phyloP scores from a whole-genome alignment of 2,888 invertebrate species.

The Caenorhabditis uteleia region DNA sequence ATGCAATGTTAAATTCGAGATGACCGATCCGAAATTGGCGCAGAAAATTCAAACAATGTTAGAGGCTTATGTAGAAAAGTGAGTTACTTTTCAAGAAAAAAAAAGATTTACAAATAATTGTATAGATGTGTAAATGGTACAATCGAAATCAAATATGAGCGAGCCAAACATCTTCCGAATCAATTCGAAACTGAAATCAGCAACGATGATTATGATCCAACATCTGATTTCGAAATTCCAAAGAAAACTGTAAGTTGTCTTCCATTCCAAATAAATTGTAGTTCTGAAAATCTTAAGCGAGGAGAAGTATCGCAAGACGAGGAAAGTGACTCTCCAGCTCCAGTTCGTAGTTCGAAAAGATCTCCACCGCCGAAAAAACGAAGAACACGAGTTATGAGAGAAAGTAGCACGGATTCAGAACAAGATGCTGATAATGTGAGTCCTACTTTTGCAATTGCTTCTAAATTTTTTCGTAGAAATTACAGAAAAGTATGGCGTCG shows the following conservation, averaged over 20 bases:
- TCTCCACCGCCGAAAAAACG: no score
- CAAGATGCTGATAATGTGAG: slow-evolving; percentile 1
- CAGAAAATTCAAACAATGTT: slow-evolving; percentile 20
- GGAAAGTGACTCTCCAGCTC: neutral
- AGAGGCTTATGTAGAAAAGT: slow-evolving; percentile 28
- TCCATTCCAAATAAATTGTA: slow-evolving; percentile 10
- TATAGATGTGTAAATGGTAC: slow-evolving; percentile 19
- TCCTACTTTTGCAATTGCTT: neutral
- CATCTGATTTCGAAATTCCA: neutral
- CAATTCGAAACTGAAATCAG: slow-evolving; percentile 18
- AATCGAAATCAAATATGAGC: slow-evolving; percentile 21
- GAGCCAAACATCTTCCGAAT: slow-evolving; percentile 8
- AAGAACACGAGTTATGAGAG: no score
- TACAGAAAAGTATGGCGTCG: neutral
- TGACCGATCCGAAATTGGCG: slow-evolving; percentile 16
- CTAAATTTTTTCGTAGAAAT: neutral
- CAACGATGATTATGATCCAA: slow-evolving; percentile 22
- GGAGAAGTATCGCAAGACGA: neutral
- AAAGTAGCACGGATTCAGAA: no score
- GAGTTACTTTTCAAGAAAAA: neutral
- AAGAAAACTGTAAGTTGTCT: slow-evolving; percentile 5
- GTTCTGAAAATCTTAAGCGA: no score
- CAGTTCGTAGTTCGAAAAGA: neutral
- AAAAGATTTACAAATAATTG: neutral
- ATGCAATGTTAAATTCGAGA: slow-evolving; percentile 10